Evolutionary conservation across 2,797 vertebrate species (phyloP), one percentile per base, ranked within the genome.

Genomic region (Sebastes wilsoni): DNA sequence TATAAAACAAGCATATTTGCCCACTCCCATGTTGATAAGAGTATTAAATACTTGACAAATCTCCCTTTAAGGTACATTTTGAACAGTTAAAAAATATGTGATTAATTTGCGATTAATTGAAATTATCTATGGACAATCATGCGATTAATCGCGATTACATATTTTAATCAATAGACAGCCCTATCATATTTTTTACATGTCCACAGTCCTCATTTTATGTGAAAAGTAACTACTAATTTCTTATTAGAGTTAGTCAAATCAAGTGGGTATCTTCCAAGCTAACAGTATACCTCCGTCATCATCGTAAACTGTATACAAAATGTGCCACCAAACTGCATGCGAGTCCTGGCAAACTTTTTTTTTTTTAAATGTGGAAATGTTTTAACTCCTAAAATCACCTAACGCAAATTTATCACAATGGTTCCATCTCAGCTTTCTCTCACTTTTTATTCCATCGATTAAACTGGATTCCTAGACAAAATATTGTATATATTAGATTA

Each of bases 61-160:
- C 0, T 14, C 5, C 38, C 38, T 42, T 16, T 42, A 42, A 42
- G 38, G 38, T 42, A 0, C 38, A 42, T 42, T 42, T 42, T 42
- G 14, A 42, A 16, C 38, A 42, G 6, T 0, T 42, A 6, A 16
- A 42, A 42, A 42, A 42, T 42, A 0, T 42, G 38, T 16, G 2
- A 42, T 38, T 13, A 0, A 38, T 38, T 42, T 16, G 38, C 6
- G 38, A 42, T 42, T 42, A 42, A 6, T 38, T 0, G 0, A 0
- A 38, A 38, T 38, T 38, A 38, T 0, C 36, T 38, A 38, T 38
- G 36, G 2, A 38, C 36, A 38, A 38, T 38, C 36, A 38, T 42
- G 38, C 13, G 14, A 42, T 42, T 14, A 42, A 42, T 16, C 1
- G 14, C 14, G 14, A 42, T 42, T 0, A 42, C 0, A 16, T 42